Evolutionary conservation across 2,888 invertebrate genomes (phyloP).

Genomic region (Leptothorax acervorum): DNA sequence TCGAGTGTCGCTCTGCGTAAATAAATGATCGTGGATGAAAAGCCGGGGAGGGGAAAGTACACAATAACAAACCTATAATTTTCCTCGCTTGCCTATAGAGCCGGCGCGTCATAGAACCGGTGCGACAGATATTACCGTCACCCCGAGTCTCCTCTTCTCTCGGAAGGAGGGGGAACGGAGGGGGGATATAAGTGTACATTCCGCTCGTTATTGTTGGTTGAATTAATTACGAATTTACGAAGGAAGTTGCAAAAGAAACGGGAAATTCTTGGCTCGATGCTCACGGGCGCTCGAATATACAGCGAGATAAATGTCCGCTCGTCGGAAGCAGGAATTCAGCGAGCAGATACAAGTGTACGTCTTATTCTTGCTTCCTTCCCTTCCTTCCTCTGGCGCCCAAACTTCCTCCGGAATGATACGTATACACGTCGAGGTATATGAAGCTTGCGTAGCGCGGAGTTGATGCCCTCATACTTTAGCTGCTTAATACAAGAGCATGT

Average conservation of each 20-base stretch:
- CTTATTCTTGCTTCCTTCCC: conserved; percentile 62
- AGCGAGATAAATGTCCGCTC: conserved; percentile 28
- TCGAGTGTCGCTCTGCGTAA: conserved; percentile 60
- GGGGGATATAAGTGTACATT: conserved; percentile 21
- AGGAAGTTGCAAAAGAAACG: conserved; percentile 42
- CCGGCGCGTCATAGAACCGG: conserved; percentile 20
- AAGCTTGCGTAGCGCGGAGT: conserved; percentile 62
- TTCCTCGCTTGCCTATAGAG: conserved; percentile 53
- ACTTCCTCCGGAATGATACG: conserved; percentile 67
- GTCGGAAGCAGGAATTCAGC: conserved; percentile 55
- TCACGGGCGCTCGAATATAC: conserved; percentile 8
- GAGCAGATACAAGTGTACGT: conserved; percentile 55
- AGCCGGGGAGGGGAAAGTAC: conserved; percentile 62
- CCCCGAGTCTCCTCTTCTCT: not conserved
- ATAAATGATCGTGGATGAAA: conserved; percentile 66
- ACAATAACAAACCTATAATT: conserved; percentile 67
- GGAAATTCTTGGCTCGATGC: conserved; percentile 29
- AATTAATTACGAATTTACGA: conserved; percentile 52
- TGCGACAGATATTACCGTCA: conserved; percentile 43
- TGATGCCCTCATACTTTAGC: conserved; percentile 59
- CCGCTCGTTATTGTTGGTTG: conserved; percentile 37
- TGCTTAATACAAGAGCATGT: conserved; percentile 70
- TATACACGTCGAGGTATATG: conserved; percentile 61
- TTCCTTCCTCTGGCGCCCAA: not conserved
- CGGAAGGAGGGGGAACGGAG: not conserved